Evolutionary conservation across 2,113 vertebrate species (phyloP), one percentile per base, ranked within the genome.

Genomic region (Takifugu flavidus): DNA sequence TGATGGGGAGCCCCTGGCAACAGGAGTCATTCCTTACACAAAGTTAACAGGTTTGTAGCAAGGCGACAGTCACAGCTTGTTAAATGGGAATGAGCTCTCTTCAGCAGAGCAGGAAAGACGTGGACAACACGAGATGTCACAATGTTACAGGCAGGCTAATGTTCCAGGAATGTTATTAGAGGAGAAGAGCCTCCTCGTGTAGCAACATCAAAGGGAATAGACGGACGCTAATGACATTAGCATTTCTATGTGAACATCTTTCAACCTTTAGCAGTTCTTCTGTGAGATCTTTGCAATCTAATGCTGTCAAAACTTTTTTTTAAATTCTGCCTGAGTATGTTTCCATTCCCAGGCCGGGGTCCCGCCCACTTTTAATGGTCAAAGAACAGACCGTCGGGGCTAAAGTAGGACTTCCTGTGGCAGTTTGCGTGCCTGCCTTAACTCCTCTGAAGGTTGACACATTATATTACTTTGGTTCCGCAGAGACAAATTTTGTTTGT

Each of bases 1-100:
- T 71, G 80, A 84, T 59, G 69, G 25, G 68, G 65, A 78, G 78
- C 70, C 72, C 70, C 43, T 77, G 67, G 82, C 72, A 82, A 76
- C 75, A 64, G 29, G 49, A 79, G 74, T 68, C 54, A 46, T 60
- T 60, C 62, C 65, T 72, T 56, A 66, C 75, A 75, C 57, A 43
- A 57, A 46, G 63, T 60, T 67, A 69, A 82, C 79, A 77, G 79
- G 82, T 87, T 66, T 56, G 66, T 1, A n/a, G 28, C 42, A 43
- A 69, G 53, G 65, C 60, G 60, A 58, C 63, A 67, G 55, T 50
- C 62, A 47, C 43, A 51, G 65, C 60, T 63, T 26, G 51, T 54
- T 80, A 61, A 58, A 66, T 43, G 56, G 57, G 62, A 56, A 50
- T 57, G 28, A 0, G 61, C 34, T 65, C 49, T 45, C 25, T 43